Evolutionary conservation across 2,113 vertebrate genomes (phyloP).

Genomic region (Dromiciops gliroides): DNA sequence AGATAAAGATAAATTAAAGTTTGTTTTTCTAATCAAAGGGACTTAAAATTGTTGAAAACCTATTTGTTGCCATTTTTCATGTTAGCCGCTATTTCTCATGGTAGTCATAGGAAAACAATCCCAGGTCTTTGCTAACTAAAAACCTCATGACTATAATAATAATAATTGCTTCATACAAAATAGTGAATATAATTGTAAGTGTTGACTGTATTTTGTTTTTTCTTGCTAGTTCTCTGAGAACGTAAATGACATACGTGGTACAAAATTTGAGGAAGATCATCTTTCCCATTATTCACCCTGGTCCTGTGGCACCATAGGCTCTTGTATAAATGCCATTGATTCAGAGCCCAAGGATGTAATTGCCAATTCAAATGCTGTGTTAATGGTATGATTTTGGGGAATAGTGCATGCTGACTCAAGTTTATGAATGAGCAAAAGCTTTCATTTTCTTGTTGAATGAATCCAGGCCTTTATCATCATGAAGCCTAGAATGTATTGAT

Average conservation of each 20-base stretch:
- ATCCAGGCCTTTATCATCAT: slow-evolving; percentile 44
- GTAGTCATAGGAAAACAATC: slow-evolving; percentile 17
- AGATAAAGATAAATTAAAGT: slow-evolving; percentile 35
- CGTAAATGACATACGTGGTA: slow-evolving; percentile 86
- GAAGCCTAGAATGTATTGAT: slow-evolving; percentile 45
- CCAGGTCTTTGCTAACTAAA: slow-evolving; percentile 29
- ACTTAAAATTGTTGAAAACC: slow-evolving; percentile 18
- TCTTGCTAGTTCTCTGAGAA: slow-evolving; percentile 88
- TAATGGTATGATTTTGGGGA: slow-evolving; percentile 86
- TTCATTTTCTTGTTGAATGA: slow-evolving; percentile 51
- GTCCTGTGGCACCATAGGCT: slow-evolving; percentile 94
- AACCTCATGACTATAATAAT: slow-evolving; percentile 29
- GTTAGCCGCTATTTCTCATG: slow-evolving; percentile 42
- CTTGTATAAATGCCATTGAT: slow-evolving; percentile 93
- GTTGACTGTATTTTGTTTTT: slow-evolving; percentile 51
- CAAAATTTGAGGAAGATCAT: slow-evolving; percentile 92
- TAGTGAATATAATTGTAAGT: slow-evolving; percentile 55
- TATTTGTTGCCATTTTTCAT: slow-evolving; percentile 40
- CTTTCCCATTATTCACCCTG: slow-evolving; percentile 95
- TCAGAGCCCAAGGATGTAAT: slow-evolving; percentile 89
- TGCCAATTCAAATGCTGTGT: slow-evolving; percentile 90
- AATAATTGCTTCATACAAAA: slow-evolving; percentile 33
- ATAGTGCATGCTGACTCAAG: slow-evolving; percentile 68
- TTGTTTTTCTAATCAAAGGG: slow-evolving; percentile 49
- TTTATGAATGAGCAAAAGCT: slow-evolving; percentile 66